Evolutionary conservation across 2,888 invertebrate species (phyloP).

Genomic region (Pyrochroa serraticornis): DNA sequence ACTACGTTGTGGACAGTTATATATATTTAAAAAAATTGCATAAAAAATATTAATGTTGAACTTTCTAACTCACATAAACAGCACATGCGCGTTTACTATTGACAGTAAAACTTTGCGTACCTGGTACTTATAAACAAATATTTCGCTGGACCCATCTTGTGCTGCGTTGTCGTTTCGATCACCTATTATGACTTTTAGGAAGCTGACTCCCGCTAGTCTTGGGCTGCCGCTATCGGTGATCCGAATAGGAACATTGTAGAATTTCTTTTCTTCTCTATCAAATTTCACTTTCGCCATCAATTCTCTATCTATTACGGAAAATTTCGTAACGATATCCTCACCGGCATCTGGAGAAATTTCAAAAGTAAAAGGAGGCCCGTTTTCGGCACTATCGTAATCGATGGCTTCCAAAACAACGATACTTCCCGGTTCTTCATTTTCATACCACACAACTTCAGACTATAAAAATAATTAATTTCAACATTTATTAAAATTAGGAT

Average conservation of each 20-base stretch:
- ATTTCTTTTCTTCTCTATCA: slow-evolving; percentile 87
- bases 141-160: slow-evolving; percentile 83
- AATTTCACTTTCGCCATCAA: slow-evolving; percentile 77
- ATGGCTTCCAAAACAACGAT: slow-evolving; percentile 72
- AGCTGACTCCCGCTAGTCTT: slow-evolving; percentile 77
- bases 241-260: slow-evolving; percentile 85
- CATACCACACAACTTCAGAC: slow-evolving; percentile 83
- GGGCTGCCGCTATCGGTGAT: slow-evolving; percentile 87
- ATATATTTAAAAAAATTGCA: too few relatives aligned
- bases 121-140: slow-evolving; percentile 95
- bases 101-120: slow-evolving; percentile 55
- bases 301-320: slow-evolving; percentile 67
- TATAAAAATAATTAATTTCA: slow-evolving; percentile 44
- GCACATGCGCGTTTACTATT: neutral
- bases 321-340: slow-evolving; percentile 72
- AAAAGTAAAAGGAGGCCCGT: slow-evolving; percentile 86
- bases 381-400: slow-evolving; percentile 81
- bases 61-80: too few relatives aligned
- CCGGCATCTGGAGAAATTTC: slow-evolving; percentile 69
- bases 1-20: too few relatives aligned
- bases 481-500: neutral
- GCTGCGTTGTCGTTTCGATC: slow-evolving; percentile 94
- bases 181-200: slow-evolving; percentile 87
- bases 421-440: slow-evolving; percentile 74
- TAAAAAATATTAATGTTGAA: too few relatives aligned